Evolutionary conservation across 2,113 vertebrate genomes (phyloP), one percentile per base, ranked within the genome.

Genomic region (Pseudolaguvia tuberculata): DNA sequence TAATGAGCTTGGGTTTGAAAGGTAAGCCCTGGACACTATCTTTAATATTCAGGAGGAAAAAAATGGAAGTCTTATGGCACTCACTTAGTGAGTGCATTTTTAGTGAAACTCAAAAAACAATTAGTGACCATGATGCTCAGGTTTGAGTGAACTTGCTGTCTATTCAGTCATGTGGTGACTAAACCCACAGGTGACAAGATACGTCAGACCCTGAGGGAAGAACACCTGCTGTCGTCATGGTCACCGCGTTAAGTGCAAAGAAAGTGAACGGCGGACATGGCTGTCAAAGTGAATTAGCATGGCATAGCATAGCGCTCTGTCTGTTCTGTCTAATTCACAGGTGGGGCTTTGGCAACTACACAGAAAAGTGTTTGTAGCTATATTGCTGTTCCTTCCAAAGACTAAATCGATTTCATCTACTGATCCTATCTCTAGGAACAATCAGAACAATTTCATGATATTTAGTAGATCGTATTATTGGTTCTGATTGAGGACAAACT

Each of bases 241-340:
- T 73, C 78, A 65, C 67, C 55, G 62, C 23, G 50, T 31, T 80
- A 4, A 62, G 59, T 72, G 69, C 39, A 39, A 53, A 23, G 63
- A 79, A 74, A 73, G 78, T 73, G 70, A 80, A 80, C 78, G 45
- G 66, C 47, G 50, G 55, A 76, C 53, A 73, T 70, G 72, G 62
- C 76, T 77, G 81, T 80, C 76, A 76, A 18, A 29, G 72, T 70
- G 63, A 80, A 80, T 82, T 77, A 82, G 71, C 57, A 23, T 59
- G 53, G 35, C 21, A n/a, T 73, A 61, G 61, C 23, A 3, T 56
- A 70, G 72, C 72, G 25, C 51, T 55, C 69, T 70, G 68, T 63
- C 63, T 59, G 55, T 55, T 45, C 48, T 51, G 58, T 76, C 23
- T 78, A 59, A 76, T 80, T 80, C 63, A 65, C 81, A 80, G 76